Base-by-base conservation (phyloP, 1,140 invertebrate species). In the Episyrphus balteatus region DNA sequence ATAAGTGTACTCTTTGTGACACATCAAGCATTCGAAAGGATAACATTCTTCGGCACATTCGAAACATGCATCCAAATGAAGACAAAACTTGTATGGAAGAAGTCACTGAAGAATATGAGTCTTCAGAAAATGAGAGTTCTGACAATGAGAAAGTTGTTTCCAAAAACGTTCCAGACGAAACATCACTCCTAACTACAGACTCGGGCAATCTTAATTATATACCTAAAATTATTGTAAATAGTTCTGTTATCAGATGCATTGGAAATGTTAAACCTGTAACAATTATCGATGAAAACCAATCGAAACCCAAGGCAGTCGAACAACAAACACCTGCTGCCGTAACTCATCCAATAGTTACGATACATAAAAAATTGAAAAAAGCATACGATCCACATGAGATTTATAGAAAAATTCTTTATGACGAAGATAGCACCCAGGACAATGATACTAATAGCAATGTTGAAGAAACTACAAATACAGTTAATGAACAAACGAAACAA, bases 1-100 rank as follows among this genome's bases (percentile, higher is more conserved):
- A 72, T 53, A 71, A 72, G 11, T 83, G 80, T 60, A 71, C 68
- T 38, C 63, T 77, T 9, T 82, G 80, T 56, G 68, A 72, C 5
- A 73, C 73, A 1, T 70, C 64, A 2, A 80, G 81, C 50, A 61
- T 74, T 39, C 67, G 80, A 11, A 80, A 79, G 54, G 80, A 82
- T 53, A 82, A 82, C 50, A 65, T 82, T 45, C 70, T 75, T 19
- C 66, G 80, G 0, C 80, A 82, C 61, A 69, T 81, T 19, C 74
- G 76, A 36, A 78, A 80, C 51, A 76, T 79, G 30, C 80, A 82
- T 58, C 76, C 76, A 3, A 73, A 71, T 5, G 55, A 40, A 6
- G 17, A 49, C 0, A 61, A 57, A 11, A 51, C 55, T 5, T 39
- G 36, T 12, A 40, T 43, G 38, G 59, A 61, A 1, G 48, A 58